phyloP scores from a whole-genome alignment of 2,113 vertebrate genomes.

The Lophura nycthemera region DNA sequence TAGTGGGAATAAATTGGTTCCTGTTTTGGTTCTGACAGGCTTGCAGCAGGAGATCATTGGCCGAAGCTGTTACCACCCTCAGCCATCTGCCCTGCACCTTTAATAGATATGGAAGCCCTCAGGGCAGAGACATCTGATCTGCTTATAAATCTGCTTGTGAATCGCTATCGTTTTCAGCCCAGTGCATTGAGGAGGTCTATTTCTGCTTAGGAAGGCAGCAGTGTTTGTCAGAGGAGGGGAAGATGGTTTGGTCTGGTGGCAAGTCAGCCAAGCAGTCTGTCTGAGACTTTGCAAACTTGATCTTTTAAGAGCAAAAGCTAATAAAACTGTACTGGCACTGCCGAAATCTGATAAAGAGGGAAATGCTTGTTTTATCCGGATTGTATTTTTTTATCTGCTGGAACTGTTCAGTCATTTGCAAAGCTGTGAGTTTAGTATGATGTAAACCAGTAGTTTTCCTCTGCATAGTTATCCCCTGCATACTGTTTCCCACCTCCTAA shows the following conservation, averaged over 20 bases:
- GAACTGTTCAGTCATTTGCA: background rate
- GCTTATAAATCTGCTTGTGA: slow-evolving; percentile 16
- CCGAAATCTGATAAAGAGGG: background rate
- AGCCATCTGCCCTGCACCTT: background rate
- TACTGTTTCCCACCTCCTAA: fast-evolving
- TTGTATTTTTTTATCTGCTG: background rate
- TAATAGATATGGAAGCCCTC: background rate
- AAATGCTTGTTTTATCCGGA: background rate
- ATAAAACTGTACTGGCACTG: background rate
- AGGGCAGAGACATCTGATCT: slow-evolving; percentile 35
- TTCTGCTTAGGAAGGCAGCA: background rate
- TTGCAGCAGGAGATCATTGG: background rate
- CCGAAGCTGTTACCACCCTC: background rate
- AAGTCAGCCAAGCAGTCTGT: background rate
- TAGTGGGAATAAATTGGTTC: background rate
- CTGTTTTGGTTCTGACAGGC: background rate
- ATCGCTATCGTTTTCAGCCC: background rate
- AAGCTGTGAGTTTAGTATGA: background rate
- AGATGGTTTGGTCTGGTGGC: background rate
- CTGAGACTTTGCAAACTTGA: fast-evolving
- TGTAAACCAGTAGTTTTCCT: background rate
- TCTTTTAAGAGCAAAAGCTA: background rate
- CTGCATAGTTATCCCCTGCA: background rate
- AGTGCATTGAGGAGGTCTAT: background rate
- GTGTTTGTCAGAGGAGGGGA: background rate